Conservation (phyloP, 2,888 invertebrate genomes). For the Drosophila heteroneura region DNA sequence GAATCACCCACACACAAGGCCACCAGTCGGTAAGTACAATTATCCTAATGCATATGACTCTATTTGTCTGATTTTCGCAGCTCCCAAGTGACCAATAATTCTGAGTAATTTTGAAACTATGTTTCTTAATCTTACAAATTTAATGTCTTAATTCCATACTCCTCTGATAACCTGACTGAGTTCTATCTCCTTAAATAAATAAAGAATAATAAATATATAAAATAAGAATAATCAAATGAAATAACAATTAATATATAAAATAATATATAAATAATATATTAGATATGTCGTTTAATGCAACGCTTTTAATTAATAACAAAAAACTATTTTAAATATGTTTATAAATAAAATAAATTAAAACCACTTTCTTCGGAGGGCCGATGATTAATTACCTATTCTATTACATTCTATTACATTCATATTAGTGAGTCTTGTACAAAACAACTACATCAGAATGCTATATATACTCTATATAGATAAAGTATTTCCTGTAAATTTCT, state of each 20-base stretch:
- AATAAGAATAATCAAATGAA: neutral
- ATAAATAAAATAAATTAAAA: neutral
- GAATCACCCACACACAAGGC: constrained; percentile 69
- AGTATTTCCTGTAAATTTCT: neutral
- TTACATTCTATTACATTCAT: neutral
- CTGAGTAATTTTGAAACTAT: neutral
- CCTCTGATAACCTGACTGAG: neutral
- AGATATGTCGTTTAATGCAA: neutral
- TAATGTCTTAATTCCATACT: neutral
- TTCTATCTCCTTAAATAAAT: neutral
- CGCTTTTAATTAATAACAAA: neutral
- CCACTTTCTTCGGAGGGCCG: neutral
- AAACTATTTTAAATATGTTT: neutral
- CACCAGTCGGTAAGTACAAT: constrained; percentile 72
- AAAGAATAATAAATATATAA: neutral
- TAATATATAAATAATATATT: neutral
- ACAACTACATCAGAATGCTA: neutral
- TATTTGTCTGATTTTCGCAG: constrained; percentile 31
- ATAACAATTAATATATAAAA: constrained; percentile 1
- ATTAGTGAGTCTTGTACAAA: neutral
- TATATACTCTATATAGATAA: neutral
- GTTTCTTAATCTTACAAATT: neutral
- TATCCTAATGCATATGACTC: neutral
- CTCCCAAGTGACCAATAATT: neutral
- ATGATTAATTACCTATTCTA: neutral